Base-by-base conservation (phyloP, 2,888 invertebrate species). In the Drosophila trichaetosa region DNA sequence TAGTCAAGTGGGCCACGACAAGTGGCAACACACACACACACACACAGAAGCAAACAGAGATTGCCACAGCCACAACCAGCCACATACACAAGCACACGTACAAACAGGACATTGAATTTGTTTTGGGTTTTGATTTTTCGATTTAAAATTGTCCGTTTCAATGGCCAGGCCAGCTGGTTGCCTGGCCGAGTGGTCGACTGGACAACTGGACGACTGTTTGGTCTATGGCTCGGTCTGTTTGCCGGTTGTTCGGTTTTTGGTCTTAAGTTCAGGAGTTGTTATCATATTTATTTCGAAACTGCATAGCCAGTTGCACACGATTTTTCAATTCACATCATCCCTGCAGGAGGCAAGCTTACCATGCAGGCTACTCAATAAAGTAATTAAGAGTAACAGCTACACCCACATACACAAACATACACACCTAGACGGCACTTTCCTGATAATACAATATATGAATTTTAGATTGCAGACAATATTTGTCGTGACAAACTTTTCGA, bases 91-190 rank as follows among this genome's bases (percentile, higher is more conserved):
- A 56, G 31, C 66, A 58, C 64, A 66, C 54, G 68, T 76, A 69
- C 83, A 80, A 82, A 85, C 85, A 85, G 87, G 85, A 85, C 85
- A 85, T 87, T 85, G 85, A 85, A 87, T 85, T 87, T 87, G 85
- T 87, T 85, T 85, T 87, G 76, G 81, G 81, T 87, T 85, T 87
- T 85, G 85, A 86, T 86, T 85, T 85, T 85, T 85, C 85, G 83
- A 87, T 85, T 85, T 81, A 73, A 87, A 87, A 87, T 85, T 83
- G 85, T 83, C 76, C 87, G 87, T 84, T 75, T 84, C 84, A 84
- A 87, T 84, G 74, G 84, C 56, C 75, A 60, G 61, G 36, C 27
- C 67, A 49, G 54, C 46, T 53, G 59, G 16, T 57, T 53, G 8
- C 24, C 51, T 38, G 48, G 66, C 59, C 73, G 1, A 11, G 38